Evolutionary conservation across 1,140 invertebrate species (phyloP), one percentile per base, ranked within the genome.

Genomic region (Drosophila asahinai): DNA sequence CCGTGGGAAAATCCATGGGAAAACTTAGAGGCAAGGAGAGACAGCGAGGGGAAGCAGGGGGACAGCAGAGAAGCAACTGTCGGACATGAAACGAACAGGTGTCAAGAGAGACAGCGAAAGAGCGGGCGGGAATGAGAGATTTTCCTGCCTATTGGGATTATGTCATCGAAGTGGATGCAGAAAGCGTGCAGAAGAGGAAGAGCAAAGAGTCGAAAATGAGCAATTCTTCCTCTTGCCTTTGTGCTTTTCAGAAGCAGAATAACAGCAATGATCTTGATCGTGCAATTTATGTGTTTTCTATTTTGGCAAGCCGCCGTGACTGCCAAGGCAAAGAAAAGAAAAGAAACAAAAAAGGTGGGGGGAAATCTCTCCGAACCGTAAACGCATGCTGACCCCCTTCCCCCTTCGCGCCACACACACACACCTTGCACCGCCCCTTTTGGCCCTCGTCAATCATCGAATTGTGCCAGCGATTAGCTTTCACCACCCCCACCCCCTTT

Each of bases 271-370:
- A 87, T 87, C 84, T 89, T 87, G 84, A 87, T 89, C 84, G 82
- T 72, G 86, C 81, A 74, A 87, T 89, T 83, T 87, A 83, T 87
- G 77, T 89, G 47, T 87, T 87, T 89, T 87, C 81, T 87, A 89
- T 89, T 89, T 87, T 87, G 81, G 83, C 83, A 87, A 80, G 61
- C 51, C 73, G 84, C 81, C 72, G 77, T 78, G 84, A 75, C 58
- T 83, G 74, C 83, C 80, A 89, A 87, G 84, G 84, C 70, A 66
- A 82, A 38, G 45, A 22, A 43, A 30, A 45, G 30, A 65, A 66
- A 14, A 19, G 3, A 36, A 17, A 54, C 2, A 14, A 36, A 54
- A 54, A 40, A 1, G 19, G n/a, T n/a, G 45, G 22, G 51, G 48
- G 5, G 19, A 40, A 58, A 61, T 70, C 40, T 61, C 72, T 75